Base-by-base conservation (phyloP, 2,888 invertebrate genomes). In the Microctonus hyperodae region DNA sequence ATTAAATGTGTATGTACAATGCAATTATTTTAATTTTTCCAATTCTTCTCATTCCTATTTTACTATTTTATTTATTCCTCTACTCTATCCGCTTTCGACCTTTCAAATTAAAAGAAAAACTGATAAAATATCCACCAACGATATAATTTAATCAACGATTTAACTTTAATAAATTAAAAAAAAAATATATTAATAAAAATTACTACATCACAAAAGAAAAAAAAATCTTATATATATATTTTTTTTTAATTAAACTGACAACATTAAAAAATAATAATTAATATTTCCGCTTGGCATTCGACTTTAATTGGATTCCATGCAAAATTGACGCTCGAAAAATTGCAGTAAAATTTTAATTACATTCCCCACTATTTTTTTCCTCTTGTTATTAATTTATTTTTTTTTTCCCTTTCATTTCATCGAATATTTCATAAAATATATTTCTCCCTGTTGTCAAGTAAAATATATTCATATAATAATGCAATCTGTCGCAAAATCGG, bases 341-440 rank as follows among this genome's bases (percentile, higher is more conserved):
- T 71, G 70, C 44, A 73, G 73, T 73, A 70, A 73, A 75, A 75
- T 74, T 70, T 73, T 73, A 73, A 75, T 75, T 75, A 75, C 74
- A 74, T 75, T 74, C 74, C 68, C 63, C 65, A 31, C 35, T 56
- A 11, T 35, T 16, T 56, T 37, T 13, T 59, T 28, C 16, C 31
- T 16, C 10, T 59, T 59, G 16, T 58, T 58, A 58, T 40, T 40
- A 37, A 40, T 63, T 56, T 62, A 37, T 62, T 48, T 16, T n/a
- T 61, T 35, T 25, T 44, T 44, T 44, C n/a, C 16, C 16, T 44
- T 44, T 44, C 16, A 44, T 44, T 44, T 6, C 16, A 16, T 37
- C n/a, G 58, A 58, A 58, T 58, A 58, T 58, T 40, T 23, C 9
- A 58, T 40, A n/a, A 44, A 44, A 44, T 16, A 44, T 44, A 16